Percentiles rank a stretch among this genome's conserved stretches.
These are phyloP conservation scores for Ataeniobius toweri DNA, from an alignment of 2,797 vertebrate genomes.

Conservation along the genomic window DNA sequence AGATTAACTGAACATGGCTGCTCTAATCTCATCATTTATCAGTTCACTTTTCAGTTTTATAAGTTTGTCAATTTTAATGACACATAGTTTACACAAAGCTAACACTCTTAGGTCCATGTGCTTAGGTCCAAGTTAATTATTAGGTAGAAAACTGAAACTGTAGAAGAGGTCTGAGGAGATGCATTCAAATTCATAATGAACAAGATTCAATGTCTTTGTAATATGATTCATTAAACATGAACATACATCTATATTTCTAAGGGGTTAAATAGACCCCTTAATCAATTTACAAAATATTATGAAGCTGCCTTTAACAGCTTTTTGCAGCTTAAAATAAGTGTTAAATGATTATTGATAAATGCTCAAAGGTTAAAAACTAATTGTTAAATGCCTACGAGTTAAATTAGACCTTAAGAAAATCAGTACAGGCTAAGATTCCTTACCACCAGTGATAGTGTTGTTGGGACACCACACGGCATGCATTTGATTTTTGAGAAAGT, in stretches of 20 bases:
- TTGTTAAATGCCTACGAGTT: too few species aligned
- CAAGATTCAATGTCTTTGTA: background rate
- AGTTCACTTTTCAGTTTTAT: background rate
- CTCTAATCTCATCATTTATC: background rate
- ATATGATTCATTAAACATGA: background rate
- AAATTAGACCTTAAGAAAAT: too few species aligned
- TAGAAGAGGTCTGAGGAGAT: background rate
- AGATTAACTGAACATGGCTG: background rate
- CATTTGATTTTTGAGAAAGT: too few species aligned
- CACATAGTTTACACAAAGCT: background rate
- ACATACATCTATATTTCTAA: background rate
- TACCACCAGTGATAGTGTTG: too few species aligned
- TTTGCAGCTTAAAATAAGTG: too few species aligned
- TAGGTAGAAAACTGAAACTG: background rate
- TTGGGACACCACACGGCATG: too few species aligned
- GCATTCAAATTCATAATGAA: background rate
- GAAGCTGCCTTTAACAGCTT: too few species aligned
- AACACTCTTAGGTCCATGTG: background rate
- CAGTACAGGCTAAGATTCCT: too few species aligned
- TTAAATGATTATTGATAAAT: too few species aligned
- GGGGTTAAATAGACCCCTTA: background rate
- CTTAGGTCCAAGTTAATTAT: background rate
- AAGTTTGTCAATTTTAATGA: background rate
- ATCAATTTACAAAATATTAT: too few species aligned
- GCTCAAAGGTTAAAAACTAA: too few species aligned